Evolutionary conservation across 2,888 invertebrate species (phyloP).

Genomic region (Belgica antarctica): DNA sequence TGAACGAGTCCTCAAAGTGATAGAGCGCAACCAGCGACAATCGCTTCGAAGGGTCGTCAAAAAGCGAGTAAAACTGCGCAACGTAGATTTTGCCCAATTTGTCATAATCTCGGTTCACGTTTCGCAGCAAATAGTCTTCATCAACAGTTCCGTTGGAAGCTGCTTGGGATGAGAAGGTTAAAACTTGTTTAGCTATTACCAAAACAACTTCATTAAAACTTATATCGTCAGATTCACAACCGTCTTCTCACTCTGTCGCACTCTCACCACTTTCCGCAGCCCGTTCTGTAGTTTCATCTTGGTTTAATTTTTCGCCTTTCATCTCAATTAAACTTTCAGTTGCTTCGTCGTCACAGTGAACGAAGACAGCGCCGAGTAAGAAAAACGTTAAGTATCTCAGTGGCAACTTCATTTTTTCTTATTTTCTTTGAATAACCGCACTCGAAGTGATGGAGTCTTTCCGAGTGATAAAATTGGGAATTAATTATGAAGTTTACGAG

Average conservation of each 20-base stretch:
- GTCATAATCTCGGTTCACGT: conserved; percentile 26
- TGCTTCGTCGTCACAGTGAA: conserved; percentile 15
- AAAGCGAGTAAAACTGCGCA: conserved; percentile 19
- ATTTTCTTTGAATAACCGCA: no score
- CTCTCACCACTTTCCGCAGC: neutral
- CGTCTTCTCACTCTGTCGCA: no score
- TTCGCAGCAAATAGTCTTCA: neutral
- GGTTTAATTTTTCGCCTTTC: conserved; percentile 10
- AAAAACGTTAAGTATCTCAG: neutral
- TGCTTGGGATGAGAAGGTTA: no score
- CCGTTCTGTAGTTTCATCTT: conserved; percentile 17
- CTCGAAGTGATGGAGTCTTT: no score
- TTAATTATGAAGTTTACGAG: neutral
- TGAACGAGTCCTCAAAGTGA: neutral
- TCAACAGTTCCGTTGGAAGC: neutral
- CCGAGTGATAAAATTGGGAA: conserved; percentile 23
- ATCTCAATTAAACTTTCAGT: conserved; percentile 34
- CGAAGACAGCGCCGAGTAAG: conserved; percentile 20
- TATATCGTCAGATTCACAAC: neutral
- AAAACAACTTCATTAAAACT: conserved; percentile 12
- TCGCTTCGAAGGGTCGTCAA: conserved; percentile 19
- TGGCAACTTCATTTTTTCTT: no score
- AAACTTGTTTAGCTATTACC: neutral
- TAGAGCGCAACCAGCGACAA: conserved; percentile 21
- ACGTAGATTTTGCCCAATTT: conserved; percentile 29